Evolutionary conservation across 2,113 vertebrate species (phyloP).

Genomic region (Nothobranchius kuhntae): DNA sequence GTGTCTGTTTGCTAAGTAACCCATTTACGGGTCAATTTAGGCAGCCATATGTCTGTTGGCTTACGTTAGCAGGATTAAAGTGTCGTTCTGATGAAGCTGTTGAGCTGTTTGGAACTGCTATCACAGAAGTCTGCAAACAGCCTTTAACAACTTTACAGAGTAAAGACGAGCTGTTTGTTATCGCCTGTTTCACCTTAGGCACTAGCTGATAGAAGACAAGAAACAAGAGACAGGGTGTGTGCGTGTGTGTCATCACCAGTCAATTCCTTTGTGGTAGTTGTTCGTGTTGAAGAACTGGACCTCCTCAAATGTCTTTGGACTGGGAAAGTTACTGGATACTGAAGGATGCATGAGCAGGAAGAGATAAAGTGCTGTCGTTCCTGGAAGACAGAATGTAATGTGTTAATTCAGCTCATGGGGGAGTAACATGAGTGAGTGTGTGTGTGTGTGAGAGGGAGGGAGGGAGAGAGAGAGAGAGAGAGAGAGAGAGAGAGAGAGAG

Average conservation of each 20-base stretch:
- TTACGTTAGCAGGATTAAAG: conserved; percentile 39
- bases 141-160: conserved; percentile 14
- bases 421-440: conserved; percentile 22
- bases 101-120: conserved; percentile 32
- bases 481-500: too few relatives aligned
- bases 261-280: conserved; percentile 99
- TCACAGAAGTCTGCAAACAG: conserved; percentile 31
- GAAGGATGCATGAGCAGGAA: conserved; percentile 98
- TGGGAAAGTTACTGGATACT: conserved; percentile 98
- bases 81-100: conserved; percentile 52
- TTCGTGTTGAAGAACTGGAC: conserved; percentile 99
- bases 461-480: too few relatives aligned
- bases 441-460: neutral
- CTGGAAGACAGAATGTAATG: conserved; percentile 82
- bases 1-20: conserved; percentile 62
- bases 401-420: conserved; percentile 61
- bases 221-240: neutral
- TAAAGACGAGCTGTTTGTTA: conserved; percentile 18
- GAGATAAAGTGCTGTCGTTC: conserved; percentile 96
- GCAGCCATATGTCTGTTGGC: conserved; percentile 58
- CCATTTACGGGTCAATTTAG: conserved; percentile 71
- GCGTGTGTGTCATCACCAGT: conserved; percentile 85
- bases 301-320: conserved; percentile 97
- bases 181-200: conserved; percentile 29
- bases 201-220: conserved; percentile 13